Conservation (phyloP, 2,888 invertebrate species). For the Isoperla grammatica region DNA sequence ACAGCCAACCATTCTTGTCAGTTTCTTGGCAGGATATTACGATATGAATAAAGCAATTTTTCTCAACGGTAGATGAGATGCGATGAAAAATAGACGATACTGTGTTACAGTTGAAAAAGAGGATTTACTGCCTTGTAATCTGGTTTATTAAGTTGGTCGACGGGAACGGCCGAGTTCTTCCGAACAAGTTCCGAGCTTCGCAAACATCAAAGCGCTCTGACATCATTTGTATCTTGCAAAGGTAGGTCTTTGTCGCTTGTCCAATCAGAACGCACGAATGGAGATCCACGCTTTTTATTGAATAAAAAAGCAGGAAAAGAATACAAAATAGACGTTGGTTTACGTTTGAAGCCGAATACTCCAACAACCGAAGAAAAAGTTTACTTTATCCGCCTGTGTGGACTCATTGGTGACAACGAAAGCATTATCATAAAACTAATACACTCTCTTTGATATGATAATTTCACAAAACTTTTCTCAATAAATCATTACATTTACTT, state of each 20-base stretch:
- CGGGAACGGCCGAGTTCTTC: no score
- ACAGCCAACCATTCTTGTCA: conserved; percentile 5
- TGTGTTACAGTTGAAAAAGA: background rate
- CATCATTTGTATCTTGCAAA: background rate
- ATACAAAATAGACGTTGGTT: no score
- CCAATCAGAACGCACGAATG: conserved; percentile 12
- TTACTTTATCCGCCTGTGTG: no score
- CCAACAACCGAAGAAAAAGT: no score
- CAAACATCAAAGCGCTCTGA: background rate
- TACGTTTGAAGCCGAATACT: no score
- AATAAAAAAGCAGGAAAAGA: conserved; percentile 6
- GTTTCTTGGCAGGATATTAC: conserved; percentile 11
- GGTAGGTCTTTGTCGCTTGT: background rate
- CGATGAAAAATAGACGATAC: conserved; percentile 8
- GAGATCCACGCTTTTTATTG: conserved; percentile 2
- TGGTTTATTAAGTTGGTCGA: conserved; percentile 11
- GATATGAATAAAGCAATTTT: conserved; percentile 11
- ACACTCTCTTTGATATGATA: no score
- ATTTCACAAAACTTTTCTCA: no score
- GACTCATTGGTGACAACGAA: no score
- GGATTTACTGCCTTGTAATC: conserved; percentile 1
- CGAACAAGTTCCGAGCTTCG: no score
- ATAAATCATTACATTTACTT: no score
- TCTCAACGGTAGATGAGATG: conserved; percentile 1
- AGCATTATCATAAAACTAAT: no score